phyloP scores from a whole-genome alignment of 1,140 invertebrate species.

The Cyclargus thomasi region DNA sequence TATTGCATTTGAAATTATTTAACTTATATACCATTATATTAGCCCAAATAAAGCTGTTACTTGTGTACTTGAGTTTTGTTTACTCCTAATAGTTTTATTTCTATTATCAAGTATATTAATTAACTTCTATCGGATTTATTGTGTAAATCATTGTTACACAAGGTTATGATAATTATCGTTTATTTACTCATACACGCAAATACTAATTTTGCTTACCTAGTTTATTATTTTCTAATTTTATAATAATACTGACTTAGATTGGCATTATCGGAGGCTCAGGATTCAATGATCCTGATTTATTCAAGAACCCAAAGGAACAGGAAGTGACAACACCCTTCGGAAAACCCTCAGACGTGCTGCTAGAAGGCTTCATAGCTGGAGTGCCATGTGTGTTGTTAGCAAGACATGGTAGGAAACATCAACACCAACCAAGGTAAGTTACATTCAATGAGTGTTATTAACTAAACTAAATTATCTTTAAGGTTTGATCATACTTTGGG shows the following conservation, averaged over 20 bases:
- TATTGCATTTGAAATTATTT: conserved; percentile 1
- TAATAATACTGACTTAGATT: conserved; percentile 77
- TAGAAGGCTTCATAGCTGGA: conserved; percentile 85
- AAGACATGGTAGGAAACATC: conserved; percentile 92
- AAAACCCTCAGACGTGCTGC: conserved; percentile 87
- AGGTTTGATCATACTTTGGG: too few species aligned
- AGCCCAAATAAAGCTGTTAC: neutral
- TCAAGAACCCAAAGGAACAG: conserved; percentile 81
- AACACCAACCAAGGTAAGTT: conserved; percentile 57
- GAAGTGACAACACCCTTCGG: conserved; percentile 88
- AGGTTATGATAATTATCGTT: too few species aligned
- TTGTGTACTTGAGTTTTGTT: neutral
- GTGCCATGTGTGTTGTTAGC: conserved; percentile 89
- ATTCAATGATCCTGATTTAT: conserved; percentile 88
- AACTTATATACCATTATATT: neutral
- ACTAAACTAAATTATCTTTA: too few species aligned
- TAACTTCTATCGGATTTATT: too few species aligned
- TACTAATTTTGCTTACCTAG: neutral
- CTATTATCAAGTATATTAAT: too few species aligned
- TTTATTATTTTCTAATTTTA: neutral
- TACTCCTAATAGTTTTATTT: neutral
- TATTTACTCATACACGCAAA: too few species aligned
- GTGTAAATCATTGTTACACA: too few species aligned
- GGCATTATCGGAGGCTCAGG: conserved; percentile 97
- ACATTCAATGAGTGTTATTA: neutral